Evolutionary conservation across 2,797 vertebrate genomes (phyloP), one percentile per base, ranked within the genome.

Genomic region (Apodemus agrarius): DNA sequence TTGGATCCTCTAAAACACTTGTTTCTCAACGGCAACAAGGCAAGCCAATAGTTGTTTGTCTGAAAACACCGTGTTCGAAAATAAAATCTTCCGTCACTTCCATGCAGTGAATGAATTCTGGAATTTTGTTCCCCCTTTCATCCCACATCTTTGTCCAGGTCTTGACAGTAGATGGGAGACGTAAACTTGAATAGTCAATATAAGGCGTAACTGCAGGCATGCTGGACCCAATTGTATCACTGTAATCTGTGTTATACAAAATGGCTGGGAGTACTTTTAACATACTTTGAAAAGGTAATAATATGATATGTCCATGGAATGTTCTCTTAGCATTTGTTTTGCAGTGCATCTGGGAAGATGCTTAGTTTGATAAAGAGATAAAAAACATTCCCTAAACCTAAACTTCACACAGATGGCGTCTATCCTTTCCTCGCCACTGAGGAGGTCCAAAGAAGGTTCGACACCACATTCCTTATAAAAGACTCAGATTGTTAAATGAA

Each of bases 41-140:
- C 21, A n/a, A 65, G 81, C 49, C 69, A 69, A 31, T 40, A 59
- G 59, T 67, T 84, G 90, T 85, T 89, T 65, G 84, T 89, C 95
- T 94, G 95, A 84, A 61, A 97, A 94, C 89, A 78, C 40, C 2
- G 10, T 22, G 84, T 80, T 84, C 95, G 67, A 17, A 74, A 90
- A 85, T 34, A 59, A 95, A 94, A 22, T 2, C 94, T 80, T 40
- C 6, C 90, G 97, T 92, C 67, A 57, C 4, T 83, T 13, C 21
- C 1, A 52, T 69, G 26, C 5, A 89, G 61, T 95, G 82, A 96
- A 83, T 46, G 69, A 2, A 49, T 89, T n/a, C n/a, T 94, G 82
- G 75, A 96, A 94, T 76, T 97, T 97, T 0, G 9, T 93, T 97
- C 96, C 49, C 59, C 95, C 97, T 85, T 91, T 96, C 89, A 91